Evolutionary conservation across 2,113 vertebrate genomes (phyloP), one percentile per base, ranked within the genome.

Genomic region (Talpa occidentalis): DNA sequence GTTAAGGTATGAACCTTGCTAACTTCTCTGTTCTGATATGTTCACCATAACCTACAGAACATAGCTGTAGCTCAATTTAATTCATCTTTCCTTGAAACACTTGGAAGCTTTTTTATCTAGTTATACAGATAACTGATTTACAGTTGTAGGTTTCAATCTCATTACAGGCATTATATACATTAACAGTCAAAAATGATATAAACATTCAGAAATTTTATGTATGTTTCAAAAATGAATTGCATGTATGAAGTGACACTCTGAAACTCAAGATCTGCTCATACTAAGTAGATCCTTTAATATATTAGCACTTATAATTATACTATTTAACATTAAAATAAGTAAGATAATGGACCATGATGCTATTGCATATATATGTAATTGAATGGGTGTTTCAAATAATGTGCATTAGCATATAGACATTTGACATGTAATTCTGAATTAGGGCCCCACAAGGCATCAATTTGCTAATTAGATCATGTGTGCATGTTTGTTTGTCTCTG

Each of bases 341-440:
- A 24, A 62, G 35, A 92, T 32, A 84, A 93, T 60, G n/a, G 16
- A 2, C 15, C 40, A 44, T 69, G 35, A 79, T 73, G 1, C 11
- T 70, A 26, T 19, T 81, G 40, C 16, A 4, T 16, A 32, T 5
- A 5, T 52, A 16, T 10, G 3, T 76, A 85, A 80, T n/a, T 56
- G 8, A 74, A 66, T 76, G 5, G 42, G 16, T 76, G 16, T 88
- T 87, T 60, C 77, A 32, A 72, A 66, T 0, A 72, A 72, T 35
- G 3, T 74, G 4, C 49, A 85, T 54, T 76, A 37, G 49, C 60
- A 93, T 79, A 26, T 30, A 52, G 21, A 0, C 35, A 92, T 90
- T 78, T 93, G 54, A 62, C 28, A 62, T 91, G 17, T 37, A 88
- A 81, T 72, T 78, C 73, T 85, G 79, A 70, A 70, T 72, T 92